Percentiles rank a stretch among this genome's conserved stretches.
Evolutionary conservation across 2,888 invertebrate genomes (phyloP).

Genomic region (Thymelicus sylvestris): DNA sequence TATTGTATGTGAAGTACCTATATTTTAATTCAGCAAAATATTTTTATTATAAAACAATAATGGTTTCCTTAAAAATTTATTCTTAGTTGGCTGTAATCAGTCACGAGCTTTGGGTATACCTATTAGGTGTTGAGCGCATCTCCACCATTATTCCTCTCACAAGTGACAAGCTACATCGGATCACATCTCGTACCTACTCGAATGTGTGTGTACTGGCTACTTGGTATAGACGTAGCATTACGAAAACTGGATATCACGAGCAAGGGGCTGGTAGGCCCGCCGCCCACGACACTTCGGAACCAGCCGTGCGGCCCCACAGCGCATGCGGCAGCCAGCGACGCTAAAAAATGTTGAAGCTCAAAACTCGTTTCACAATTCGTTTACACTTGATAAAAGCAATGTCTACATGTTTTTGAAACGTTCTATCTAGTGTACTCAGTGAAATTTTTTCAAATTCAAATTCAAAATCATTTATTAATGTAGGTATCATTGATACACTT

Average conservation of each 20-base stretch:
- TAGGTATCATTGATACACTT: too few relatives aligned
- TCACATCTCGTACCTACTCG: neutral
- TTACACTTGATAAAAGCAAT: conserved; percentile 21
- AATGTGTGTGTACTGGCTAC: neutral
- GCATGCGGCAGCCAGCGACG: conserved; percentile 49
- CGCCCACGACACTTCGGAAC: conserved; percentile 1
- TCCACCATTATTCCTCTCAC: too few relatives aligned
- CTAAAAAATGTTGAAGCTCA: conserved; percentile 70
- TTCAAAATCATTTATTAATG: too few relatives aligned
- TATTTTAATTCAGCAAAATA: too few relatives aligned
- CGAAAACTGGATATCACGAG: conserved; percentile 12
- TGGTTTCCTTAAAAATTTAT: too few relatives aligned
- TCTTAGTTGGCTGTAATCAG: too few relatives aligned
- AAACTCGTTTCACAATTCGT: conserved; percentile 68
- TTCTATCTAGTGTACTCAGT: neutral
- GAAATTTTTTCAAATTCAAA: too few relatives aligned
- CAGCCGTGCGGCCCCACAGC: neutral
- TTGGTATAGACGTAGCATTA: neutral
- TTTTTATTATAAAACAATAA: too few relatives aligned
- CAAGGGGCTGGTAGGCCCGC: neutral
- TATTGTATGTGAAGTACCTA: too few relatives aligned
- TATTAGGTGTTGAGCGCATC: too few relatives aligned
- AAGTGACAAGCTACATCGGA: neutral
- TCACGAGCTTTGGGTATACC: too few relatives aligned
- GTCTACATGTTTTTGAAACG: conserved; percentile 12